A percentile compares a stretch with the other conserved stretches of the same genome.
phyloP scores from a whole-genome alignment of 2,797 vertebrate genomes.

The Babyrousa celebensis region DNA sequence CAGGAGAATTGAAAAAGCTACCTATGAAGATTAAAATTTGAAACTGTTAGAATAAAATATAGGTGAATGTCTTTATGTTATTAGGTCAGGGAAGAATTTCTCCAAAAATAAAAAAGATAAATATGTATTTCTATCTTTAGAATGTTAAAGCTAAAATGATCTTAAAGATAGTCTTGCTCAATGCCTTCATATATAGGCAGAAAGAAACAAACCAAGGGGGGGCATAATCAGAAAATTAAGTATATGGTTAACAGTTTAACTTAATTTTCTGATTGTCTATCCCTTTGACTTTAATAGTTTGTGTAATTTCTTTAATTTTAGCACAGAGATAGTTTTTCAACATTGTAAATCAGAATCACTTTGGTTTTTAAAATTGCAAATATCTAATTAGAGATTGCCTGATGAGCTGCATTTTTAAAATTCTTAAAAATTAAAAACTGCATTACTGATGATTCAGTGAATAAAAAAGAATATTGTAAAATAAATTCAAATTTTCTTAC shows the following conservation, averaged over 20 bases:
- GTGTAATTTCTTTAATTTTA: neutral
- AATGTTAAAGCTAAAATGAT: neutral
- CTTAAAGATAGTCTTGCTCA: neutral
- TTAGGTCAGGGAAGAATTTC: neutral
- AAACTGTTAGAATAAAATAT: neutral
- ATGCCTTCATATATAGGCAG: neutral
- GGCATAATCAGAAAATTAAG: neutral
- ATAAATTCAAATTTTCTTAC: constrained; percentile 11
- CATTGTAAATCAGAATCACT: constrained; percentile 1
- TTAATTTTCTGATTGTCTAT: neutral
- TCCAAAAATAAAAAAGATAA: neutral
- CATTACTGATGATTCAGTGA: neutral
- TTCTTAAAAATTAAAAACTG: neutral
- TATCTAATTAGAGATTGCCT: neutral
- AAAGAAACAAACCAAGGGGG: neutral
- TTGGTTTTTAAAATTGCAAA: neutral
- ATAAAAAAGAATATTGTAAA: neutral
- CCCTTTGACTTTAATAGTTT: neutral
- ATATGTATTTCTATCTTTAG: neutral
- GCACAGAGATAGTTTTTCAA: neutral
- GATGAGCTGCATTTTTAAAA: neutral
- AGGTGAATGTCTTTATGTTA: neutral
- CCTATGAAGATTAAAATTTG: neutral
- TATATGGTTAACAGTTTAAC: neutral
- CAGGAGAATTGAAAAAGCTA: neutral